Conservation (phyloP, 2,113 vertebrate species). For the Cryptoleucopteryx plumbea region DNA sequence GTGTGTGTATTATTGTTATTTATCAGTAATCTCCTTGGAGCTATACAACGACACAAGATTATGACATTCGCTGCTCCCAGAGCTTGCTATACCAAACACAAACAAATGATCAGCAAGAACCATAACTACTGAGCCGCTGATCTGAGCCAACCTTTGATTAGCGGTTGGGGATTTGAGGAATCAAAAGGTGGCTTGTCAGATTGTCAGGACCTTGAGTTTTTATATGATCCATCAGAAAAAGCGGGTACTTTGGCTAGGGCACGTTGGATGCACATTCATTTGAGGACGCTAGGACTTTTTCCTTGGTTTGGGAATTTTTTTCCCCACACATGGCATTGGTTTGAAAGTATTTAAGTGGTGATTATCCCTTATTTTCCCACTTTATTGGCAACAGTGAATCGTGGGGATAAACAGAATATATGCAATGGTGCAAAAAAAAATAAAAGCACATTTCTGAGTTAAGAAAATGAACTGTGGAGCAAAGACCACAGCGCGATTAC, state of each 20-base stretch:
- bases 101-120: not conserved
- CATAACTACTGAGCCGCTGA: not conserved
- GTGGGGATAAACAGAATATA: conserved; percentile 21
- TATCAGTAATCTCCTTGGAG: conserved; percentile 15
- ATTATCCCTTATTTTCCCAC: conserved; percentile 52
- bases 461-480: conserved; percentile 49
- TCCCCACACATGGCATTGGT: not conserved
- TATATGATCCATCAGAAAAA: not conserved
- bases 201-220: not conserved
- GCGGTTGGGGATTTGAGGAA: not conserved
- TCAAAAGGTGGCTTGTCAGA: not conserved
- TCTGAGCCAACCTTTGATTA: not conserved
- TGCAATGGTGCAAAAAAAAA: not conserved
- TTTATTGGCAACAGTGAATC: conserved; percentile 9
- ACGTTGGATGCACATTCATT: not conserved
- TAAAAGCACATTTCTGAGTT: conserved; percentile 19
- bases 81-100: not conserved
- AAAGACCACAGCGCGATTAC: conserved; percentile 20
- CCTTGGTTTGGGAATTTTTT: not conserved
- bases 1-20: not conserved
- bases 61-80: not conserved
- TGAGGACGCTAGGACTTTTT: not conserved
- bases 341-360: conserved; percentile 41
- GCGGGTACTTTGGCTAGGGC: not conserved
- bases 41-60: not conserved